Conservation (phyloP, 2,113 vertebrate genomes). For the Gobio gobio region DNA sequence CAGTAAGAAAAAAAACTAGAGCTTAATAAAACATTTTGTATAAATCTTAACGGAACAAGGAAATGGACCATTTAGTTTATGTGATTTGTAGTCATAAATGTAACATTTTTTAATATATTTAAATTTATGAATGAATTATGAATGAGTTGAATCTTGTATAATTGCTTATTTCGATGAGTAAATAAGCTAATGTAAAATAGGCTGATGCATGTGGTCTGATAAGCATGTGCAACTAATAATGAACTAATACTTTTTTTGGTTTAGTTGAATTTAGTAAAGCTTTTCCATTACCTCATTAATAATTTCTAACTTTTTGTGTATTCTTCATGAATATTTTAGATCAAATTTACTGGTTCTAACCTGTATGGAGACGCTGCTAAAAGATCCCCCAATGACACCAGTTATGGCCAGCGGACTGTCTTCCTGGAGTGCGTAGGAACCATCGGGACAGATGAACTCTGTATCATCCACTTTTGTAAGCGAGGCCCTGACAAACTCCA, state of each 20-base stretch:
- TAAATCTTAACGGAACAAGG: no score
- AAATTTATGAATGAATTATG: no score
- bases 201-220: background rate
- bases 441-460: constrained; percentile 97
- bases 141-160: no score
- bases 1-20: no score
- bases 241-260: background rate
- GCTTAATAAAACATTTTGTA: no score
- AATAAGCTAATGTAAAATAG: background rate
- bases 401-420: constrained; percentile 93
- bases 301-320: background rate
- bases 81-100: no score
- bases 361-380: constrained; percentile 99
- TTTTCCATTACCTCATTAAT: background rate
- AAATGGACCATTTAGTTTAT: no score
- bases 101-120: no score
- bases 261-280: background rate
- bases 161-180: no score
- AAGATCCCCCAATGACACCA: constrained; percentile 95
- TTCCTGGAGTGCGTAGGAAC: constrained; percentile 93
- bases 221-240: background rate
- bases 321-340: background rate
- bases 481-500: constrained; percentile 97
- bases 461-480: constrained; percentile 98
- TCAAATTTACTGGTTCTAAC: constrained; percentile 65